Base-by-base conservation (phyloP, 2,113 vertebrate species). In the Centropus bengalensis region DNA sequence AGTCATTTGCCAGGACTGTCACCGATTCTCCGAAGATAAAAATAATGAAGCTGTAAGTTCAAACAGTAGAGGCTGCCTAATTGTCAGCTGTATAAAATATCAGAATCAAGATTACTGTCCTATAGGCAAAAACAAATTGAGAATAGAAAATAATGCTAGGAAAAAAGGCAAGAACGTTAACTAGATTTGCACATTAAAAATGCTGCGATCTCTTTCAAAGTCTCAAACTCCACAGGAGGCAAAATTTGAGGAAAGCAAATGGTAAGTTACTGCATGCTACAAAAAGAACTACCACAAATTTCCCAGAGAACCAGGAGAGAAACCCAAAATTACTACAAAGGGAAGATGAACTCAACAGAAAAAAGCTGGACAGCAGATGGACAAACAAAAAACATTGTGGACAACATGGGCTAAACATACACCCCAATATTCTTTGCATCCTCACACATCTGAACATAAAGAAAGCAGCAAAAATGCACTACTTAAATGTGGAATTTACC, bases 1-100 rank as follows among this genome's bases (percentile, higher is more conserved):
- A 86, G 88, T 84, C 56, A 42, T 83, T 82, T 86, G 80, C 91
- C 91, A 86, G 56, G 64, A 78, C 56, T 83, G 73, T 38, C 82
- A 88, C n/a, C 6, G 88, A 82, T 75, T 90, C 89, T 91, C 90
- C 90, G 56, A 75, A 71, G 64, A 90, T 33, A 49, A 80, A 93
- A 93, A 91, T 54, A 95, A 93, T 63, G 83, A 86, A 93, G 77
- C 40, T 63, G 5, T 75, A 91, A 83, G 47, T 32, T 49, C 69
- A 84, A 83, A 82, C 11, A 75, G 67, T 73, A 94, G 76, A 86
- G 32, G 30, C 54, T 94, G 76, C 60, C 60, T 94, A 94, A 96
- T 93, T 91, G 76, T 83, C 86, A 90, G 54, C 45, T 81, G 47
- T 32, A 44, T 73, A 73, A 92, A 92, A 40, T 1, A 90, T 14